A percentile compares a stretch with the other conserved stretches of the same genome.
Evolutionary conservation across 2,797 vertebrate genomes (phyloP).

Genomic region (Sphaeramia orbicularis): DNA sequence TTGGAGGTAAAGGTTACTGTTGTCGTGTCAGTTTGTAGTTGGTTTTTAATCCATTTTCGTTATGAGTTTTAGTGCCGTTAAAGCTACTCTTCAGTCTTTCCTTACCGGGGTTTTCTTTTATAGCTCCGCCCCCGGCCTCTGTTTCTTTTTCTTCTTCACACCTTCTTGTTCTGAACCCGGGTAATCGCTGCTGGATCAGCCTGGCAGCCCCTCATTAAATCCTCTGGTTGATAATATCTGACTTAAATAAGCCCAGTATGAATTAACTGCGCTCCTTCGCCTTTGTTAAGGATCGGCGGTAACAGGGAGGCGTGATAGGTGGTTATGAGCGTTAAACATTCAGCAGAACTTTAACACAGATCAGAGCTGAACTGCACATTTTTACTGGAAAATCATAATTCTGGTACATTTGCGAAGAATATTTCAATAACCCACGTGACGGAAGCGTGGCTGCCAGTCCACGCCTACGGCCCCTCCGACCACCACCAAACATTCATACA

Average conservation of each 20-base stretch:
- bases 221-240: conserved; percentile 31
- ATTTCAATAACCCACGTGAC: too few relatives aligned
- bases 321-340: conserved; percentile 4
- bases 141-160: not conserved
- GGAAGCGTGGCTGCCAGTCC: too few relatives aligned
- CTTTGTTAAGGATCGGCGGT: conserved; percentile 39
- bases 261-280: conserved; percentile 37
- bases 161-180: not conserved
- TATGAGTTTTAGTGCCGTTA: too few relatives aligned
- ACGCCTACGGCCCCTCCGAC: too few relatives aligned
- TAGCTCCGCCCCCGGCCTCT: too few relatives aligned
- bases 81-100: not conserved
- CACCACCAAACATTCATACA: too few relatives aligned
- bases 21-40: too few relatives aligned
- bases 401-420: too few relatives aligned
- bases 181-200: conserved; percentile 31
- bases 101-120: not conserved
- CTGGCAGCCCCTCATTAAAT: conserved; percentile 41
- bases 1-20: too few relatives aligned
- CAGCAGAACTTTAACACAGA: conserved; percentile 25
- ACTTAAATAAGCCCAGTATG: conserved; percentile 36
- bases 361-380: not conserved
- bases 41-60: too few relatives aligned
- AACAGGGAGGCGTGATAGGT: not conserved
- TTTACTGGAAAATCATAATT: too few relatives aligned